Base-by-base conservation (phyloP, 92 coral and sea anemone species). In the Paragorgia papillata region DNA sequence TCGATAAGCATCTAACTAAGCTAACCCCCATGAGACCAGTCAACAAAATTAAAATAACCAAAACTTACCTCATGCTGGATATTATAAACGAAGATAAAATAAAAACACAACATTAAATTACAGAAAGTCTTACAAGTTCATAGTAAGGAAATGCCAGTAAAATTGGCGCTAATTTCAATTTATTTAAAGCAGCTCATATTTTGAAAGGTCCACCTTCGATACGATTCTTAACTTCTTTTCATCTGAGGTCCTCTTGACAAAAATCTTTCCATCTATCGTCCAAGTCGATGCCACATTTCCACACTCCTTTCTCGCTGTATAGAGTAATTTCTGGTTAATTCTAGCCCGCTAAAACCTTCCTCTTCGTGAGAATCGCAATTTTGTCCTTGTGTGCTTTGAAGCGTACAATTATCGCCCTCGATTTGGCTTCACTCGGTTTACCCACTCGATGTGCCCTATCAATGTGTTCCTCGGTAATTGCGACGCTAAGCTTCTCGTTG, bases 371-470 rank as follows among this genome's bases (percentile, higher is more conserved):
- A 24, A 74, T 27, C 28, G 53, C 13, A 8, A 33, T 60, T 28
- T 83, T 83, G 18, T 51, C 71, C 13, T 65, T 44, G 69, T 83
- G 33, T 33, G 46, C 25, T 27, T 63, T 75, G 35, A 75, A 83
- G 24, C 70, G 46, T 18, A 58, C 70, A 60, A 57, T 75, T 2
- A 75, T 75, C 40, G 70, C 81, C 0, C 70, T 53, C 30, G 24
- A 24, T 14, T 31, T 66, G 24, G 50, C 74, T 31, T 34, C 74
- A 48, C 37, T 55, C 44, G 15, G 31, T 55, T 66, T 37, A 31
- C 74, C 74, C 49, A 66, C 58, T 31, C 29, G 74, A n/a, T 66
- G 74, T 24, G 74, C 74, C 37, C 74, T 66, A 51, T 66, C 74
- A 66, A 66, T 55, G 1, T 39, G 31, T 2, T 66, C 74, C 31